Conservation (phyloP, 2,113 vertebrate species). For the Columba janthina region DNA sequence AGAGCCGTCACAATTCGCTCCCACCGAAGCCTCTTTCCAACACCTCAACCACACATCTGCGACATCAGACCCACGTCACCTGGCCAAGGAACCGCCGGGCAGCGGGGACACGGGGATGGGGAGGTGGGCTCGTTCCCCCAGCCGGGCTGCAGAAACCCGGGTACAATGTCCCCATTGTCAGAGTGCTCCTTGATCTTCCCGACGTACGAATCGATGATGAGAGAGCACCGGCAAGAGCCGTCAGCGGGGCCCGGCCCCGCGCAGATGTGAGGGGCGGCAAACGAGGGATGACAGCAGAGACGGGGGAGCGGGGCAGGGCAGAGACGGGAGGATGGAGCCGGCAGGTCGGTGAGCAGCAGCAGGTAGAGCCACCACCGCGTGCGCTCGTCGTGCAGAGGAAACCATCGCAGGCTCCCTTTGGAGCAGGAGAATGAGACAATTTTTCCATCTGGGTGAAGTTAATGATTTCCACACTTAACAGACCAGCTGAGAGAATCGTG, state of each 20-base stretch:
- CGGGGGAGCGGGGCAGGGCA: rapidly evolving
- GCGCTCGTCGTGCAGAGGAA: rapidly evolving
- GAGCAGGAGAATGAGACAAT: rapidly evolving
- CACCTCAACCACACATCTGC: rapidly evolving
- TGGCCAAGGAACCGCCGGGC: rapidly evolving
- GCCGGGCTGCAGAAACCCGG: background rate
- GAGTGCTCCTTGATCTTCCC: background rate
- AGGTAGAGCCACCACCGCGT: background rate
- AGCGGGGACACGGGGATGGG: background rate
- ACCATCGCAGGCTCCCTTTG: background rate
- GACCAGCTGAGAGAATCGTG: background rate
- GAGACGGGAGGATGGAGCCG: background rate
- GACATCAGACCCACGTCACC: rapidly evolving
- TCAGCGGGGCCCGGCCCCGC: background rate
- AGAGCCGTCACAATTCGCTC: background rate
- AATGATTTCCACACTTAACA: background rate
- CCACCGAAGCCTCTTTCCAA: background rate
- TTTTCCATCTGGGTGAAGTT: background rate
- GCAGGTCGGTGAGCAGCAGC: rapidly evolving
- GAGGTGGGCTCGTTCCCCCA: rapidly evolving
- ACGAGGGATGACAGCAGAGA: background rate
- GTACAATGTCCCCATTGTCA: background rate
- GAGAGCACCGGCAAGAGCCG: background rate
- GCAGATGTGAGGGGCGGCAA: background rate
- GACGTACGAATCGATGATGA: rapidly evolving